These are phyloP conservation scores for Eupithecia exiguata DNA, from an alignment of 2,888 invertebrate species.

Conservation along the genomic window DNA sequence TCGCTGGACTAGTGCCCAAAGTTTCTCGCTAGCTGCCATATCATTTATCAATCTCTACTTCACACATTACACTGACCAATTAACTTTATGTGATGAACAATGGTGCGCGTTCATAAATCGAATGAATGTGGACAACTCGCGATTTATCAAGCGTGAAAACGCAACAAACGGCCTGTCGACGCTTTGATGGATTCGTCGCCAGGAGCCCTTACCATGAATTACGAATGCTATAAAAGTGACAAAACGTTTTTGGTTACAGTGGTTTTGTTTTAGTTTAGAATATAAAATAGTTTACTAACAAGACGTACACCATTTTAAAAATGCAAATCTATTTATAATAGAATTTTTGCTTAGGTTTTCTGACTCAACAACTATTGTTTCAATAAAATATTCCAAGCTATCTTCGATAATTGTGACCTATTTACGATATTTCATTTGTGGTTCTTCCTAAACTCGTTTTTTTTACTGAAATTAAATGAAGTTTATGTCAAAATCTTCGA, in stretches of 20 bases:
- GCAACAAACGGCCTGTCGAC: conserved; percentile 82
- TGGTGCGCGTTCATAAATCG: conserved; percentile 72
- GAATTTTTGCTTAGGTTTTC: not conserved
- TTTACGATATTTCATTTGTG: not conserved
- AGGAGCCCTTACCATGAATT: conserved; percentile 72
- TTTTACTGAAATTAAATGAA: not conserved
- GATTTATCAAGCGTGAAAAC: conserved; percentile 81
- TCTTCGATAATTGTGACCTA: not conserved
- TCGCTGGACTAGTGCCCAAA: not conserved
- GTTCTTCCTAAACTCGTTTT: not conserved
- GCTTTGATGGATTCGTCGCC: conserved; percentile 81
- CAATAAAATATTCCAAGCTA: not conserved
- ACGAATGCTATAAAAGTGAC: conserved; percentile 64
- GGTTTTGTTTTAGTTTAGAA: conserved; percentile 50
- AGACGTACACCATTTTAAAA: not conserved
- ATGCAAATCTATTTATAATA: not conserved
- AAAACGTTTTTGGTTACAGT: conserved; percentile 51
- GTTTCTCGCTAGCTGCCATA: not conserved
- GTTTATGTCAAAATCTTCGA: conserved; percentile 8
- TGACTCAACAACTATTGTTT: not conserved
- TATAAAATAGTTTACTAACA: conserved; percentile 3
- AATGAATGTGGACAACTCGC: conserved; percentile 76
- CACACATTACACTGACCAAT: conserved; percentile 53
- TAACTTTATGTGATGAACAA: conserved; percentile 67
- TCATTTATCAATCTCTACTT: conserved; percentile 35